Evolutionary conservation across 1,140 invertebrate genomes (phyloP), one percentile per base, ranked within the genome.

Genomic region (Papilio polytes): DNA sequence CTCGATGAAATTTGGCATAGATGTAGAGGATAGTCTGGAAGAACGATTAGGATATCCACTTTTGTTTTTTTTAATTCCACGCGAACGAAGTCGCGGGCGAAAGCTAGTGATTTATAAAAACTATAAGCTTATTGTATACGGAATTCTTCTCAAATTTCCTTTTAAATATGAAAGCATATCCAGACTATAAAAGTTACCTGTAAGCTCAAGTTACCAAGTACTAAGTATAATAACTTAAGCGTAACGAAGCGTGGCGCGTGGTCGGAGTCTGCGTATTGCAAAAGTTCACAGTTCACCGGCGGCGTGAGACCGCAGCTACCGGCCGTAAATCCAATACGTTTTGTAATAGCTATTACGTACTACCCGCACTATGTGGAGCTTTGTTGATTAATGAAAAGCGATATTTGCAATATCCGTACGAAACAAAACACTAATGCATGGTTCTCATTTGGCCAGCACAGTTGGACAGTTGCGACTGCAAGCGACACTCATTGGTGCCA

Each of bases 291-390:
- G 72, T 74, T 74, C 72, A 74, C 1, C 70, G 13, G 18, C 36
- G 72, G 26, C 72, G 72, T 74, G 72, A 74, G 72, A 74, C 72
- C 41, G 72, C 41, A 20, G 72, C 72, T 74, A 74, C 72, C 72
- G 72, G 72, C 72, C 70, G 70, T 73, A 46, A 74, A 44, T 74
- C 72, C 70, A 20, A 74, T 74, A 44, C 41, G 72, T 74, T 74
- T 74, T 74, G 72, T 74, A 74, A 74, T 13, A 46, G 72, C 15
- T 18, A 74, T 74, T 74, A 74, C 72, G 41, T 74, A 74, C 72
- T 72, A 72, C 66, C 70, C 59, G 59, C 22, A 70, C 10, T 74
- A 2, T 74, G 22, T n/a, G 22, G 72, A 36, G 70, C 72, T 74
- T 74, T 15, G 72, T 18, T 74, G 41, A 74, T 74, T 74, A 46